phyloP scores from a whole-genome alignment of 2,888 invertebrate genomes.

The Mellilla xanthometata region DNA sequence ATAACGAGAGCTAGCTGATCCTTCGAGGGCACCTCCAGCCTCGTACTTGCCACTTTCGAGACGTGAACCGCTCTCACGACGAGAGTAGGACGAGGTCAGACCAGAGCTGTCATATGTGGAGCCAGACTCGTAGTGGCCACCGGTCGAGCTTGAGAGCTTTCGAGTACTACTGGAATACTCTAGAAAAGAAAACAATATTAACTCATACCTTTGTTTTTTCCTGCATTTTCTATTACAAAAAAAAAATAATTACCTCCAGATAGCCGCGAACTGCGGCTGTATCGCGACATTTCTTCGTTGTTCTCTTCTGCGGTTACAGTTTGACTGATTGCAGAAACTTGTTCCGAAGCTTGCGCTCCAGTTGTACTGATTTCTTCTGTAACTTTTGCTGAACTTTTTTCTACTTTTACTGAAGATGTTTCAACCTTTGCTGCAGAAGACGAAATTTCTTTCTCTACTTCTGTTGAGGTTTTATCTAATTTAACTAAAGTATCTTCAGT shows the following conservation, averaged over 20 bases:
- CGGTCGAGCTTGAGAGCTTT: constrained; percentile 48
- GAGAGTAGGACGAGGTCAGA: constrained; percentile 54
- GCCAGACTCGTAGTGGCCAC: constrained; percentile 68
- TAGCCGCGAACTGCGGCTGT: constrained; percentile 84
- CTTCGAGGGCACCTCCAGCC: constrained; percentile 55
- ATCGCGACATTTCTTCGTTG: constrained; percentile 82
- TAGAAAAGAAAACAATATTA: too few relatives aligned
- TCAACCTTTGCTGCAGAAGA: too few relatives aligned
- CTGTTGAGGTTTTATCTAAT: too few relatives aligned
- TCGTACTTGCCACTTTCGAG: constrained; percentile 58
- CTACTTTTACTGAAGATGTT: constrained; percentile 12
- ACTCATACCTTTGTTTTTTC: too few relatives aligned
- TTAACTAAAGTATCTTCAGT: too few relatives aligned
- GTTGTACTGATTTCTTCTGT: constrained; percentile 39
- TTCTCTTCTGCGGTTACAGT: constrained; percentile 65
- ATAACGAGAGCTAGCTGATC: constrained; percentile 56
- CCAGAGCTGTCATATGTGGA: constrained; percentile 57
- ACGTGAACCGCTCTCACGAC: constrained; percentile 68
- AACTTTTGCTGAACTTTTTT: constrained; percentile 34
- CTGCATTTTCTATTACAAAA: too few relatives aligned
- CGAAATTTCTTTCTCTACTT: too few relatives aligned
- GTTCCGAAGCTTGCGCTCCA: constrained; percentile 38
- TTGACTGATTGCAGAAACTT: constrained; percentile 54
- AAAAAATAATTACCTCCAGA: constrained; percentile 76
- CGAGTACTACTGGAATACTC: constrained; percentile 73